Percentiles rank a stretch among this genome's conserved stretches.
Evolutionary conservation across 2,113 vertebrate genomes (phyloP).

Genomic region (Fregata magnificens): DNA sequence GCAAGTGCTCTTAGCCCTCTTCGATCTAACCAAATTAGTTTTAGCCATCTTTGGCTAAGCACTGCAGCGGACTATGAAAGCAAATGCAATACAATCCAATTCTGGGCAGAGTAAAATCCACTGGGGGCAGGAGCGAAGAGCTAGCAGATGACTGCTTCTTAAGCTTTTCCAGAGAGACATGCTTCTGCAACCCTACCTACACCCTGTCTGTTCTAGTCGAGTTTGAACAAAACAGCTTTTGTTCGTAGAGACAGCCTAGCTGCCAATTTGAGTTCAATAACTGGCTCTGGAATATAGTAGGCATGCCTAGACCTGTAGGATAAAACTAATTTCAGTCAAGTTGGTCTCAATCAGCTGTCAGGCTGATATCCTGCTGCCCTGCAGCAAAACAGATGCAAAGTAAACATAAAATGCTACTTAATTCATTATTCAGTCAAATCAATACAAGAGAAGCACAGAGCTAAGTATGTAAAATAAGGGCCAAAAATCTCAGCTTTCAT

Average conservation of each 20-base stretch:
- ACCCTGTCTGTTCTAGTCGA: not conserved
- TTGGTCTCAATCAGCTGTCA: not conserved
- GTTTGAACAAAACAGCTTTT: not conserved
- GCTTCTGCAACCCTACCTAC: not conserved
- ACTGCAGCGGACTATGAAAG: not conserved
- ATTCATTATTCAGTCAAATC: not conserved
- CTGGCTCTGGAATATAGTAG: not conserved
- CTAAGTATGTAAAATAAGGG: not conserved
- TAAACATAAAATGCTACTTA: not conserved
- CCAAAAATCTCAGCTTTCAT: not conserved
- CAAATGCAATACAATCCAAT: fast-evolving
- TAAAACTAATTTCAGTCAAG: not conserved
- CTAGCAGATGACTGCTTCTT: not conserved
- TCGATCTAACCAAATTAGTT: not conserved
- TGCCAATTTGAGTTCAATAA: not conserved
- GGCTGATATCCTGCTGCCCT: not conserved
- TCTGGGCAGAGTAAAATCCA: not conserved
- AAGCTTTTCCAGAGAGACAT: not conserved
- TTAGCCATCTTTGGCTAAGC: not conserved
- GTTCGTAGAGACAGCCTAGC: not conserved
- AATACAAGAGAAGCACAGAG: not conserved
- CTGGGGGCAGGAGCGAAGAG: not conserved
- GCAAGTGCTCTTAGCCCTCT: not conserved
- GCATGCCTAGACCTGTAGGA: not conserved
- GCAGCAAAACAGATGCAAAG: slow-evolving; percentile 3